Conservation (phyloP, 2,797 vertebrate species). For the Lemur catta region DNA sequence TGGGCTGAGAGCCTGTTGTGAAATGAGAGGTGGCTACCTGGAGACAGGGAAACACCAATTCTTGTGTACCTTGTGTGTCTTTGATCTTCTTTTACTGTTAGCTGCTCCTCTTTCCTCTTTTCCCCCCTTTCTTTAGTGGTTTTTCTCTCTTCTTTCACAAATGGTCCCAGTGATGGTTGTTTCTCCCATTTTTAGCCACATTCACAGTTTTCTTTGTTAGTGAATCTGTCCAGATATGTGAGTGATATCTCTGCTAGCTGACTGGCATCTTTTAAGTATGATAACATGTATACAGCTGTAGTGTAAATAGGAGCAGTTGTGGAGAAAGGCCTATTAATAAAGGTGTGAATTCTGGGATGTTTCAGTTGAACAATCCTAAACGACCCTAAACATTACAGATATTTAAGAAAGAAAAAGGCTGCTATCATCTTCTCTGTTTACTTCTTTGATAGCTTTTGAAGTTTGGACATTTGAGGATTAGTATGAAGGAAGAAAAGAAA, state of each 20-base stretch:
- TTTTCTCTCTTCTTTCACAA: background rate
- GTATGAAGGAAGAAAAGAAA: background rate
- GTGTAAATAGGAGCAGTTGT: slow-evolving; percentile 26
- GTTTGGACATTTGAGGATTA: slow-evolving; percentile 21
- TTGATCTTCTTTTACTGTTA: background rate
- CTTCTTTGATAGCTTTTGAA: slow-evolving; percentile 49
- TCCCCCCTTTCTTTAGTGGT: background rate
- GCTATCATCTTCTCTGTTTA: background rate
- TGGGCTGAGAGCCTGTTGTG: background rate
- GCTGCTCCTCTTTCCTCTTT: background rate
- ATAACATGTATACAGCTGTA: background rate
- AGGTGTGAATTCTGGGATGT: slow-evolving; percentile 49
- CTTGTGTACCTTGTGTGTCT: background rate
- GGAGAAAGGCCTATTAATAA: slow-evolving; percentile 34
- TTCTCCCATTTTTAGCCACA: slow-evolving; percentile 22
- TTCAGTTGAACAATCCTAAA: background rate
- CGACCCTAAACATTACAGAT: background rate
- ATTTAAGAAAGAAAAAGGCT: background rate
- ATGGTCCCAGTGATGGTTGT: background rate
- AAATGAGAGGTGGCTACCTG: rapidly evolving
- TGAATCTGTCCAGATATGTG: background rate
- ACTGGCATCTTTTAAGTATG: slow-evolving; percentile 54
- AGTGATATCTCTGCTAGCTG: slow-evolving; percentile 11
- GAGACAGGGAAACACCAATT: background rate
- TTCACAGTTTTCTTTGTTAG: background rate